Base-by-base conservation (phyloP, 2,797 vertebrate genomes). In the Vultur gryphus region DNA sequence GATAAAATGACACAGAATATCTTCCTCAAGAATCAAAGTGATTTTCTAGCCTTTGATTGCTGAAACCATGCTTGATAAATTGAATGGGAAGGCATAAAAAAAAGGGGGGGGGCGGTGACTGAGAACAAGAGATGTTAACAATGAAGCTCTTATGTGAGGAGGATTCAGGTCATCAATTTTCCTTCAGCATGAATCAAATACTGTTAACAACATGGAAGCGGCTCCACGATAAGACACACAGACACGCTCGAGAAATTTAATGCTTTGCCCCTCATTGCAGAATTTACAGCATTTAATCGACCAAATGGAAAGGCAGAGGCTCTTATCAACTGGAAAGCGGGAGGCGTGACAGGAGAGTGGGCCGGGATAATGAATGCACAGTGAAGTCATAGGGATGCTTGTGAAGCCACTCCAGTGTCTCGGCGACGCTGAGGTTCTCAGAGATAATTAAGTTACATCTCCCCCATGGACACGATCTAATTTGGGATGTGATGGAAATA, bases 241-340 rank as follows among this genome's bases (percentile, higher is more conserved):
- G 28, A 73, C 64, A 43, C 10, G 28, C 90, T 96, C 26, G 43
- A 94, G 73, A 92, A 94, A 91, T 94, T 91, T 92, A 97, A 97
- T 91, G 64, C 97, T 96, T 72, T 66, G 85, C 94, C 91, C 94
- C 95, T 98, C 92, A 44, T 80, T 64, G 9, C 94, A 96, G 97
- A 97, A 98, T 97, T 97, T 98, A 97, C 96, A 94, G 95, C 82
- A 90, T 81, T 95, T 98, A 98, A 98, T 97, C 90, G 97, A 94
- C 66, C 81, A 90, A 97, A 98, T 97, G 97, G 95, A 93, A 98
- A 98, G 94, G 91, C 93, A 84, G 96, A 95, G 95, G 93, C 95
- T 97, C 72, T 96, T 97, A 97, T 97, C 95, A 97, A 96, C 70
- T 75, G 90, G 81, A 93, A 95, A 97, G 90, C 10, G 8, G 73